Percentiles rank a stretch among this genome's conserved stretches.
These are phyloP conservation scores for Psammodynastes pulverulentus DNA, from an alignment of 2,113 vertebrate species.

Conservation along the genomic window DNA sequence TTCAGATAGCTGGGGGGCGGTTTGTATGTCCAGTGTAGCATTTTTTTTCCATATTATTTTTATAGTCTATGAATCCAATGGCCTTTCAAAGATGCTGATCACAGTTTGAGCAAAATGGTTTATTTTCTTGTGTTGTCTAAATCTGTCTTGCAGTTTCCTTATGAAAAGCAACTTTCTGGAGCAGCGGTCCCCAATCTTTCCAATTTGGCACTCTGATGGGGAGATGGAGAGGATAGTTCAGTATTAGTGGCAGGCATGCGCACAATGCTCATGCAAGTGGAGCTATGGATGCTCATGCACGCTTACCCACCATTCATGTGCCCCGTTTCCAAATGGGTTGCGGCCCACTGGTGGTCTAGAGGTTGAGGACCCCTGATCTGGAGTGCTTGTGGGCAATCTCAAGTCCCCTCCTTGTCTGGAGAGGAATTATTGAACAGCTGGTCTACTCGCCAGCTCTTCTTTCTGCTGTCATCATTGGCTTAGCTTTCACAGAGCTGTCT, in stretches of 20 bases:
- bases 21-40: neutral
- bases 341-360: neutral
- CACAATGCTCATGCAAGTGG: neutral
- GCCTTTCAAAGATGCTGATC: neutral
- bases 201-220: fast-evolving
- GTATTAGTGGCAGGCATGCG: neutral
- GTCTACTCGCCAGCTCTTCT: neutral
- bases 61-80: neutral
- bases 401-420: neutral
- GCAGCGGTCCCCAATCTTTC: neutral
- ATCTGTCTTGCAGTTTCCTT: neutral
- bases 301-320: neutral
- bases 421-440: neutral
- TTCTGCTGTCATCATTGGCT: neutral
- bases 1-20: neutral
- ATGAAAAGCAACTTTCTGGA: neutral
- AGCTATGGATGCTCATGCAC: neutral
- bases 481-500: neutral
- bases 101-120: neutral
- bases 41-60: neutral
- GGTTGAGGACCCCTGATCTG: neutral
- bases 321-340: neutral
- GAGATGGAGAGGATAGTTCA: neutral
- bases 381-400: neutral
- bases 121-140: neutral